Conservation (phyloP, 2,113 vertebrate species). For the Osmerus mordax region DNA sequence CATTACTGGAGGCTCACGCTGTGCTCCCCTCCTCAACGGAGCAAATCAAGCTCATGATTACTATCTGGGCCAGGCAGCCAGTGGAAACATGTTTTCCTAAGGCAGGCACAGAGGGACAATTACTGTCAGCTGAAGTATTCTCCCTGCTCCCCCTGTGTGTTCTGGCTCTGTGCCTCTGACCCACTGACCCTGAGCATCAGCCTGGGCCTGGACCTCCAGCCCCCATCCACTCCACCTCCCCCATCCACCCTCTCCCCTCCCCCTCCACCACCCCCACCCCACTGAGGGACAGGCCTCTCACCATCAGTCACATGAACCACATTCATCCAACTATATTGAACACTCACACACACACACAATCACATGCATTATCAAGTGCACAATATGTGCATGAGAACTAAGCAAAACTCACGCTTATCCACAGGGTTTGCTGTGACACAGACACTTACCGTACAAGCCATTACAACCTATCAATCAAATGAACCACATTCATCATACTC, state of each 20-base stretch:
- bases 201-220: constrained; percentile 55
- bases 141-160: constrained; percentile 65
- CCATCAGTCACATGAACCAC: neutral
- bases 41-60: constrained; percentile 66
- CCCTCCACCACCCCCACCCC: neutral
- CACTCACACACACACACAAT: too few species aligned
- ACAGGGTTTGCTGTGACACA: neutral
- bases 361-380: too few species aligned
- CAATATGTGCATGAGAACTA: too few species aligned
- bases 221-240: constrained; percentile 12
- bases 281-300: neutral
- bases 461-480: neutral
- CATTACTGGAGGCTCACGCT: constrained; percentile 47
- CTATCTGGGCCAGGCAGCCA: constrained; percentile 61
- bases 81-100: constrained; percentile 67
- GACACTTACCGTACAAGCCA: neutral
- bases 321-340: too few species aligned
- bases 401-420: too few species aligned
- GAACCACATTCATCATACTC: constrained; percentile 16
- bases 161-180: constrained; percentile 64
- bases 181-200: constrained; percentile 63
- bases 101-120: constrained; percentile 65
- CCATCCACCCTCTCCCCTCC: neutral
- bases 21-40: constrained; percentile 47
- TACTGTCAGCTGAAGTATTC: constrained; percentile 66